Conservation (phyloP, 2,888 invertebrate species). For the Chelonus formosanus region DNA sequence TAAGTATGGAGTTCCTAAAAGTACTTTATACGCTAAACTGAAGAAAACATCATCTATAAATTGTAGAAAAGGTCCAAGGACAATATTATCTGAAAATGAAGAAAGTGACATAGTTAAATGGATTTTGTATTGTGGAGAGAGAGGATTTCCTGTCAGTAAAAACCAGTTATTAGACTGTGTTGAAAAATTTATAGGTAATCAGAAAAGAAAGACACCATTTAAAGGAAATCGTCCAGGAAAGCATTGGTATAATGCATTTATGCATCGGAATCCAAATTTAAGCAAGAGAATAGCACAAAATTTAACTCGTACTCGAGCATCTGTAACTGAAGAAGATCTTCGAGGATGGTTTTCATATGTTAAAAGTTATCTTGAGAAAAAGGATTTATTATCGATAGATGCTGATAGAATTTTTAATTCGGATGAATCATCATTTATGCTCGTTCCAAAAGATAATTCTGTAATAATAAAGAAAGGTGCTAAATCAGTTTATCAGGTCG, state of each 20-base stretch:
- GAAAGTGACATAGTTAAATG: slow-evolving; percentile 14
- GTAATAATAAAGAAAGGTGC: slow-evolving; percentile 24
- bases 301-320: slow-evolving; percentile 44
- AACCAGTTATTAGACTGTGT: slow-evolving; percentile 31
- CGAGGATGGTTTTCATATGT: slow-evolving; percentile 28
- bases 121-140: slow-evolving; percentile 33
- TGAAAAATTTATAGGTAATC: too few species aligned
- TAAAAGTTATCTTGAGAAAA: background rate
- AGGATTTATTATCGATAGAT: slow-evolving; percentile 20
- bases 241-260: slow-evolving; percentile 48
- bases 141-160: slow-evolving; percentile 35
- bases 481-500: slow-evolving; percentile 27
- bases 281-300: slow-evolving; percentile 42
- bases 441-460: slow-evolving; percentile 23
- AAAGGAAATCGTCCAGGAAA: slow-evolving; percentile 44
- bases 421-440: slow-evolving; percentile 23
- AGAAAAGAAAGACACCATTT: slow-evolving; percentile 32
- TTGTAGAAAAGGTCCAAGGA: slow-evolving; percentile 18
- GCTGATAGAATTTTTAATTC: slow-evolving; percentile 26
- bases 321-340: slow-evolving; percentile 35
- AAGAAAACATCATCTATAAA: slow-evolving; percentile 29
- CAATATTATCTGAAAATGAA: slow-evolving; percentile 31
- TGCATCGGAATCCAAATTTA: slow-evolving; percentile 47
- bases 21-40: slow-evolving; percentile 38
- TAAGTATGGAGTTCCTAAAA: slow-evolving; percentile 33